Base-by-base conservation (phyloP, 1,140 invertebrate species). In the Drosophila sechellia region DNA sequence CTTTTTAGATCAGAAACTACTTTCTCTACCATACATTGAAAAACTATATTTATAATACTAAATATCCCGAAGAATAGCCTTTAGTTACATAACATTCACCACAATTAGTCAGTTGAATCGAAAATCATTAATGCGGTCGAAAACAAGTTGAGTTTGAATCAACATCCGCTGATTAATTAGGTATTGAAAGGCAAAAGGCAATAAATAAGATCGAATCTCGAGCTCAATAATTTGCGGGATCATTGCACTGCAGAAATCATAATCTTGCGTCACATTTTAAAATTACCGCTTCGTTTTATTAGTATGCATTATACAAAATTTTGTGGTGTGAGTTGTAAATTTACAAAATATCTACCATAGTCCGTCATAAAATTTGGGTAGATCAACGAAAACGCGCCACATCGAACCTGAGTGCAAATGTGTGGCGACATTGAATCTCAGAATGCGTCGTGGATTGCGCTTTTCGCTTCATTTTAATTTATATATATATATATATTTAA, bases 281-380 rank as follows among this genome's bases (percentile, higher is more conserved):
- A 72, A 72, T 72, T 60, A 72, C 49, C 20, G 20, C 58, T 76
- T 66, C n/a, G 17, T 75, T 75, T 75, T 76, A 76, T 76, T 76
- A 76, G 72, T 76, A 76, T 48, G 72, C 68, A 72, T 72, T 72
- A 71, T 71, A 71, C 68, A 71, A 85, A 85, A 81, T 75, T 80
- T 63, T 80, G 63, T 79, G 68, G 73, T 86, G 54, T 87, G 72
- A 65, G 74, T 81, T 81, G 76, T 83, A 87, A 83, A 83, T 89
- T 87, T 87, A 87, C 76, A 86, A 86, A 73, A 89, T 83, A 87
- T 73, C 83, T 87, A 83, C 76, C 71, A 73, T 83, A 86, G 48
- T 87, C 75, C 79, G 84, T 87, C 84, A 87, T 77, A 70, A 79
- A 76, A 75, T 66, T 56, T 75, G 43, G 43, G 35, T 48, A 35